phyloP scores from a whole-genome alignment of 2,797 vertebrate species.

The Hylomyscus alleni region DNA sequence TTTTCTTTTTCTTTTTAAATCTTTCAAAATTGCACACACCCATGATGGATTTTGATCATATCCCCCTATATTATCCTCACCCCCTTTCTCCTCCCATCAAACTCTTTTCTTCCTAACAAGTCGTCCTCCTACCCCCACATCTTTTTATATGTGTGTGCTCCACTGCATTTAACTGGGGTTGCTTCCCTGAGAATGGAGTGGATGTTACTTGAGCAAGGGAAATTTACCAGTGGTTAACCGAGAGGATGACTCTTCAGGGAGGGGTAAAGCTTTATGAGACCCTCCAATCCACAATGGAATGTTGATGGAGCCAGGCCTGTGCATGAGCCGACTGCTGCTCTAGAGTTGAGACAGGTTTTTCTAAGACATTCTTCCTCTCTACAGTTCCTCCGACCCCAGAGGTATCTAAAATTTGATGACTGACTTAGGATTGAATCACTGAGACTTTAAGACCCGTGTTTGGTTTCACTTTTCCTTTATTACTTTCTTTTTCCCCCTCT shows the following conservation, averaged over 20 bases:
- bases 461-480: not conserved
- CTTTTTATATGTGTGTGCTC: not conserved
- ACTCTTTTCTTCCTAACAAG: not conserved
- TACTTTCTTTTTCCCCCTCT: not conserved
- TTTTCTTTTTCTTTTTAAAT: not conserved
- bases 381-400: not conserved
- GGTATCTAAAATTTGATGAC: not conserved
- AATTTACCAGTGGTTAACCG: not conserved
- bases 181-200: not conserved
- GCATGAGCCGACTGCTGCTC: not conserved
- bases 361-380: not conserved
- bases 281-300: too few species aligned
- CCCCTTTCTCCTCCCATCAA: not conserved
- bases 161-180: not conserved
- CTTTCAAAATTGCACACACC: not conserved
- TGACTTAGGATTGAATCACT: not conserved
- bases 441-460: not conserved
- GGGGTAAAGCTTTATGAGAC: not conserved
- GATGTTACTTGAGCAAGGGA: not conserved
- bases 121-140: not conserved
- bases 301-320: not conserved
- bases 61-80: not conserved
- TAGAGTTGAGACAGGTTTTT: not conserved
- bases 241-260: not conserved
- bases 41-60: not conserved